A percentile compares a stretch with the other conserved stretches of the same genome.
Evolutionary conservation across 2,797 vertebrate genomes (phyloP).

Genomic region (Myoxocephalus aenaeus): DNA sequence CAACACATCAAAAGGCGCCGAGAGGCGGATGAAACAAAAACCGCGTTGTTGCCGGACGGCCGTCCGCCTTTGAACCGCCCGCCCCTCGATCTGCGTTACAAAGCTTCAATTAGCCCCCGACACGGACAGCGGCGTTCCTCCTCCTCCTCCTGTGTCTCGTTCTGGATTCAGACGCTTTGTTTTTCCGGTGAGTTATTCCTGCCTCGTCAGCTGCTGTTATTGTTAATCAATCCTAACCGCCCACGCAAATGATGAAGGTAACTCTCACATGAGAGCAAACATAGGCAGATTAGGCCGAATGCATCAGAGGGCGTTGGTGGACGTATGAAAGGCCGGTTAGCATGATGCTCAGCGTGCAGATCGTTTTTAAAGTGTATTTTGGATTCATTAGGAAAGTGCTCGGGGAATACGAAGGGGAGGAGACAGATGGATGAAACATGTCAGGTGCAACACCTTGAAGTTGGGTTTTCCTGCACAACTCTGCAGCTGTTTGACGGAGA

Average conservation of each 20-base stretch:
- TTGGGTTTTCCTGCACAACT: background rate
- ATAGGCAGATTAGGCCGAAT: constrained; percentile 65
- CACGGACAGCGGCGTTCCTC: constrained; percentile 28
- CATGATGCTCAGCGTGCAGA: background rate
- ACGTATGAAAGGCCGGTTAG: constrained; percentile 23
- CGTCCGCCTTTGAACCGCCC: constrained; percentile 89
- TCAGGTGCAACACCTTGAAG: constrained; percentile 1
- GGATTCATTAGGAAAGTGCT: constrained; percentile 4
- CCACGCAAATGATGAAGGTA: constrained; percentile 65
- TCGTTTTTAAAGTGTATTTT: constrained; percentile 8
- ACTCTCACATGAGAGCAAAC: constrained; percentile 75
- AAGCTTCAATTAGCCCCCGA: constrained; percentile 88
- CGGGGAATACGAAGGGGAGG: background rate
- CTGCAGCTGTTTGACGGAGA: constrained; percentile 29
- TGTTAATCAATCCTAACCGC: constrained; percentile 77
- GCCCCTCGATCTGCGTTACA: constrained; percentile 83
- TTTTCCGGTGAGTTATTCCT: constrained; percentile 68
- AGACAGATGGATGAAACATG: constrained; percentile 7
- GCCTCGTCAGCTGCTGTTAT: constrained; percentile 76
- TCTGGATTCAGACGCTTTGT: constrained; percentile 69
- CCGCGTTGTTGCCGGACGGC: constrained; percentile 74
- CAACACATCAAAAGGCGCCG: constrained; percentile 91
- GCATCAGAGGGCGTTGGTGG: constrained; percentile 29
- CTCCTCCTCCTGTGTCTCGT: constrained; percentile 30
- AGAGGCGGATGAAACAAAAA: constrained; percentile 73